These are phyloP conservation scores for Drosophila neonasuta DNA, from an alignment of 2,888 invertebrate genomes.

Conservation along the genomic window DNA sequence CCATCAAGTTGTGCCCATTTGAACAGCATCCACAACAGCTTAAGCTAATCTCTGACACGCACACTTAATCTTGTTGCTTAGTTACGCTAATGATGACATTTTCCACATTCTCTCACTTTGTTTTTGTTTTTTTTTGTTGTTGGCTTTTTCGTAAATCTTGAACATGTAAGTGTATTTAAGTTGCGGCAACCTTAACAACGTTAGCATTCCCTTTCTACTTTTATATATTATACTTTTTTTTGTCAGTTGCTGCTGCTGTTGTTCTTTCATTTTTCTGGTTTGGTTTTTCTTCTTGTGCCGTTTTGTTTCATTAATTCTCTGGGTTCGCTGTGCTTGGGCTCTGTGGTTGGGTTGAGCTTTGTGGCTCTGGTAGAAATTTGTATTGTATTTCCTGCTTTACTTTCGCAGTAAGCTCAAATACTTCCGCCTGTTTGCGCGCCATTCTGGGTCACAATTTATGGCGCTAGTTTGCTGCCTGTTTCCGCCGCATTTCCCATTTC, in stretches of 20 bases:
- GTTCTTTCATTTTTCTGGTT: constrained; percentile 22
- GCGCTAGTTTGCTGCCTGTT: constrained; percentile 56
- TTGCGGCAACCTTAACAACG: constrained; percentile 21
- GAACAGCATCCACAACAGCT: not conserved
- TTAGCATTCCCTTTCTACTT: constrained; percentile 1
- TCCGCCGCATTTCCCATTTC: constrained; percentile 69
- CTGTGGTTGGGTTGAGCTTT: not conserved
- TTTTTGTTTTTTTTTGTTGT: too few species aligned
- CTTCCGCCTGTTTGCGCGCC: constrained; percentile 67
- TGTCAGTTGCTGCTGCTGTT: not conserved
- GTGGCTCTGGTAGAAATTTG: constrained; percentile 62
- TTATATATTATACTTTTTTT: not conserved
- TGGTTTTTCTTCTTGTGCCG: constrained; percentile 34
- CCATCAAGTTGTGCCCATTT: not conserved
- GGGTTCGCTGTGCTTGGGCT: constrained; percentile 1
- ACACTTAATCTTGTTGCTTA: constrained; percentile 4
- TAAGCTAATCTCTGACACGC: not conserved
- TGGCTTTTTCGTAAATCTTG: not conserved
- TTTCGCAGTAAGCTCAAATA: constrained; percentile 56
- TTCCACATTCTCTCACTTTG: not conserved
- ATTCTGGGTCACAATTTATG: constrained; percentile 66
- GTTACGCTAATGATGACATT: constrained; percentile 3
- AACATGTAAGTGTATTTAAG: constrained; percentile 34
- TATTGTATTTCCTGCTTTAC: constrained; percentile 65
- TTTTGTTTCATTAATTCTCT: constrained; percentile 67